Conservation (phyloP, 2,797 vertebrate species). For the Halcyon chelicuti region DNA sequence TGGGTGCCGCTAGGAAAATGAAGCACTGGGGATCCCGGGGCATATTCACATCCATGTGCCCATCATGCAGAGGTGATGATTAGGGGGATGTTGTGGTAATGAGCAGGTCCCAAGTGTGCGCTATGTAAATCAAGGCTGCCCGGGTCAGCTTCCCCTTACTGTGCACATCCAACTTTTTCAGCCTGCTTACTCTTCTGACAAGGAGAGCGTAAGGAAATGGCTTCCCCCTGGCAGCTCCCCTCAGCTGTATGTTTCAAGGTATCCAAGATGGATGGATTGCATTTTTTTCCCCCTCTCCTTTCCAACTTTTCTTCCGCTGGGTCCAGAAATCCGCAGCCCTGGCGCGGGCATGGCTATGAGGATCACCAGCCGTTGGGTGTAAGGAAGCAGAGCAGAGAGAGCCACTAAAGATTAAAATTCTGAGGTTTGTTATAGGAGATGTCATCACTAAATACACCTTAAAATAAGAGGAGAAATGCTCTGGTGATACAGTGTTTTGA, state of each 20-base stretch:
- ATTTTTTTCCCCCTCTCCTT: neutral
- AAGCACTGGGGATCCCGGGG: neutral
- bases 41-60: neutral
- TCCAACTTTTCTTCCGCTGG: neutral
- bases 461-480: neutral
- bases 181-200: slow-evolving; percentile 56
- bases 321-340: accelerated
- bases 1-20: neutral
- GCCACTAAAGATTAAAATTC: neutral
- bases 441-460: neutral
- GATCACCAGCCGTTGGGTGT: accelerated
- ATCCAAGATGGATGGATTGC: neutral
- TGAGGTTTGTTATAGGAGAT: neutral
- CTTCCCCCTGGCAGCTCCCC: neutral
- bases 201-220: slow-evolving; percentile 14
- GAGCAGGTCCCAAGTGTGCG: slow-evolving; percentile 48
- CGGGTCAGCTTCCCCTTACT: slow-evolving; percentile 15
- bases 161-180: slow-evolving; percentile 42
- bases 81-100: slow-evolving; percentile 63
- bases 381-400: neutral
- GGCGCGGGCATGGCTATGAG: accelerated
- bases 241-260: neutral
- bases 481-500: neutral
- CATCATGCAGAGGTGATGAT: slow-evolving; percentile 50
- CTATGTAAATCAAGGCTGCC: slow-evolving; percentile 58